phyloP scores from a whole-genome alignment of 2,797 vertebrate genomes.

The Girardinus metallicus region DNA sequence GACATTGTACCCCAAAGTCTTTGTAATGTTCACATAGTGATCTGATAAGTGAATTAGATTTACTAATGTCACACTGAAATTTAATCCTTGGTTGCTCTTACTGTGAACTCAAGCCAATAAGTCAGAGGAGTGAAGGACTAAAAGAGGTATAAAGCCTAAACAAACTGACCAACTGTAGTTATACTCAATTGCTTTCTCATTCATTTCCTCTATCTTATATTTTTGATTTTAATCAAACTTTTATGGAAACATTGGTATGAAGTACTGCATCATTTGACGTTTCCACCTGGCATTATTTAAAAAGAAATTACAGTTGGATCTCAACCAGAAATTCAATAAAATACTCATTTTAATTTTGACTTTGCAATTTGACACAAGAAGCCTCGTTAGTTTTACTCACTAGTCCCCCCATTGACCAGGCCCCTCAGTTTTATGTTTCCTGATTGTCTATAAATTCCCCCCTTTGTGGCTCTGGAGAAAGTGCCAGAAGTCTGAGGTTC shows the following conservation, averaged over 20 bases:
- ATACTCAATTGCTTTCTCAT: slow-evolving; percentile 37
- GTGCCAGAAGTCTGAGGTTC: slow-evolving; percentile 57
- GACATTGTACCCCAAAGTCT: not conserved
- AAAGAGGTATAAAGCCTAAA: slow-evolving; percentile 39
- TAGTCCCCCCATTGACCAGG: slow-evolving; percentile 68
- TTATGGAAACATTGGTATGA: not conserved
- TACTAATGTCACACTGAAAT: slow-evolving; percentile 19
- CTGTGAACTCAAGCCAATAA: slow-evolving; percentile 37
- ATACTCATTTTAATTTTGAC: slow-evolving; percentile 19
- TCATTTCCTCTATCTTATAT: slow-evolving; percentile 41
- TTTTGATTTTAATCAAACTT: not conserved
- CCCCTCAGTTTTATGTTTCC: slow-evolving; percentile 67
- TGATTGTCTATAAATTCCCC: slow-evolving; percentile 81
- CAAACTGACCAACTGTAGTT: slow-evolving; percentile 29
- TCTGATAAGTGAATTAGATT: slow-evolving; percentile 32
- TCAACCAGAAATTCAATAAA: slow-evolving; percentile 16
- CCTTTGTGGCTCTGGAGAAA: slow-evolving; percentile 47
- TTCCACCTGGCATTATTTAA: slow-evolving; percentile 24
- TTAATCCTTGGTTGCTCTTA: slow-evolving; percentile 23
- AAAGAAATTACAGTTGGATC: slow-evolving; percentile 9
- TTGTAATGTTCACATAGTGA: slow-evolving; percentile 27
- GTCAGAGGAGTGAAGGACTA: slow-evolving; percentile 41
- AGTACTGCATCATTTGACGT: not conserved
- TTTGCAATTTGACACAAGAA: slow-evolving; percentile 24
- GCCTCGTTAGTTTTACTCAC: slow-evolving; percentile 32